phyloP scores from a whole-genome alignment of 2,797 vertebrate genomes.

The Intellagama lesueurii region DNA sequence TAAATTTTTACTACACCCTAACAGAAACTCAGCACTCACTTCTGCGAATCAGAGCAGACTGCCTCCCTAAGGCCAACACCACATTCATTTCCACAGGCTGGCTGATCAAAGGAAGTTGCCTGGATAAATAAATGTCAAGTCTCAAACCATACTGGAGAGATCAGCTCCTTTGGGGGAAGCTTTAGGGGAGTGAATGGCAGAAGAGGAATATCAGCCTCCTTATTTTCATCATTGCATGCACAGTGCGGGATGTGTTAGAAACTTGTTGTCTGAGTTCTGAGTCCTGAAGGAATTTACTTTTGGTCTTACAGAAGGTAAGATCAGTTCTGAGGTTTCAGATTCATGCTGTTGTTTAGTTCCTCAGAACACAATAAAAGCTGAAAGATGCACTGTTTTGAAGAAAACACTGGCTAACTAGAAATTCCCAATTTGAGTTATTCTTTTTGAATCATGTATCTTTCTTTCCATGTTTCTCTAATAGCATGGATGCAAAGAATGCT shows the following conservation, averaged over 20 bases:
- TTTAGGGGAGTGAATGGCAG: slow-evolving; percentile 1
- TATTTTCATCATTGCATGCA: not conserved
- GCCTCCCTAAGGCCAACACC: slow-evolving; percentile 1
- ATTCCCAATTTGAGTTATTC: no score
- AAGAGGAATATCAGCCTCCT: slow-evolving; percentile 18
- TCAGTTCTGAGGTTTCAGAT: slow-evolving; percentile 16
- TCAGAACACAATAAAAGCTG: slow-evolving; percentile 18
- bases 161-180: slow-evolving; percentile 18
- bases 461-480: no score
- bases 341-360: not conserved
- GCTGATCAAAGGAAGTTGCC: slow-evolving; percentile 30
- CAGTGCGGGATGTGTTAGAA: not conserved
- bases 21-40: slow-evolving; percentile 11
- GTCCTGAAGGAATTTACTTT: not conserved
- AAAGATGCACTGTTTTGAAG: not conserved
- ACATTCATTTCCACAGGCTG: slow-evolving; percentile 22
- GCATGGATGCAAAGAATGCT: no score
- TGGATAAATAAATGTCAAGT: slow-evolving; percentile 19
- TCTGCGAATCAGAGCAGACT: slow-evolving; percentile 6
- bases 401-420: not conserved
- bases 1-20: slow-evolving; percentile 13
- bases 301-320: not conserved
- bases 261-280: slow-evolving; percentile 35
- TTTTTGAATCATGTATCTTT: not conserved
- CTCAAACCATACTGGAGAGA: slow-evolving; percentile 25